phyloP scores from a whole-genome alignment of 2,797 vertebrate genomes.

The Coluber constrictor region DNA sequence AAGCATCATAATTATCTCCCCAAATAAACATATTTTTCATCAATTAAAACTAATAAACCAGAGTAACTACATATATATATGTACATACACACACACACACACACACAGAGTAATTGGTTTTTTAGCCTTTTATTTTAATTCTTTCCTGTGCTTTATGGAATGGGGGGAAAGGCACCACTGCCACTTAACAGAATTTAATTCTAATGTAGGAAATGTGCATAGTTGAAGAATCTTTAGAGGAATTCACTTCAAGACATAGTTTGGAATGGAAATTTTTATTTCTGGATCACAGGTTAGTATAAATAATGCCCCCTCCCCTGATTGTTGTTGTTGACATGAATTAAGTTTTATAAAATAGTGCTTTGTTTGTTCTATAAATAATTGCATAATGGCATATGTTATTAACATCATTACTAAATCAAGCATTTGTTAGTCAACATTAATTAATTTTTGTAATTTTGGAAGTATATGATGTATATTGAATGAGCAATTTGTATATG shows the following conservation, averaged over 20 bases:
- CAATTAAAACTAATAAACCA: conserved; percentile 40
- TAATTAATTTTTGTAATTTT: background rate
- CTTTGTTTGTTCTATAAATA: background rate
- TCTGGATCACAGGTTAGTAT: conserved; percentile 79
- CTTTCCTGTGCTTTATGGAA: conserved; percentile 27
- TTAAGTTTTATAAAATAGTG: conserved; percentile 5
- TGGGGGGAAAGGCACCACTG: conserved; percentile 3
- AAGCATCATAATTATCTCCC: conserved; percentile 30
- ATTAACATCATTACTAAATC: background rate
- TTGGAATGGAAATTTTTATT: conserved; percentile 84
- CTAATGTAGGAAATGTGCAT: conserved; percentile 77
- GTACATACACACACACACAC: too few species aligned
- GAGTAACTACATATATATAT: background rate
- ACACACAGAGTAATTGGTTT: background rate
- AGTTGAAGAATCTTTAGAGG: conserved; percentile 76
- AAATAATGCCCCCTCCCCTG: conserved; percentile 46
- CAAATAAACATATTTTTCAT: conserved; percentile 49
- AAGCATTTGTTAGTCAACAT: background rate
- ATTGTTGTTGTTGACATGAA: conserved; percentile 31
- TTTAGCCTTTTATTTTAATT: conserved; percentile 32
- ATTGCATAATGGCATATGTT: background rate
- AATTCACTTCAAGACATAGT: conserved; percentile 82
- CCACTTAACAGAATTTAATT: conserved; percentile 43
- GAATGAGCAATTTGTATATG: too few species aligned
- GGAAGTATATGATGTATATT: background rate